These are phyloP conservation scores for Latrodectus elegans DNA, from an alignment of 2,888 invertebrate genomes.

Conservation along the genomic window DNA sequence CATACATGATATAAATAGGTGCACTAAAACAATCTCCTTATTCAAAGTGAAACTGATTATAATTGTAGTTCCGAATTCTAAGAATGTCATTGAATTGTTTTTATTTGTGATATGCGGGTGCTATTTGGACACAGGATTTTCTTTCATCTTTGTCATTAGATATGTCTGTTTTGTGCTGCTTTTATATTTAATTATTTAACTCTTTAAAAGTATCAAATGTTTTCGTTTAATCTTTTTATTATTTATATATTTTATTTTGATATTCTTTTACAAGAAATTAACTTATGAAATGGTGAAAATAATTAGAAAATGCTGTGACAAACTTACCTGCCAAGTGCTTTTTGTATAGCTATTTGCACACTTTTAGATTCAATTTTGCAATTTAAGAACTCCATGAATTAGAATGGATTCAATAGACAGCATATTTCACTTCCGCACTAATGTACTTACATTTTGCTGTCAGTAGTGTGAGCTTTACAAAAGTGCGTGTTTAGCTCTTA, in stretches of 20 bases:
- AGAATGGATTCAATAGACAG: constrained; percentile 18
- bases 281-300: neutral
- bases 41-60: constrained; percentile 64
- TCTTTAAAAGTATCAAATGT: neutral
- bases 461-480: constrained; percentile 10
- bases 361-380: constrained; percentile 47
- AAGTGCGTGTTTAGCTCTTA: constrained; percentile 25
- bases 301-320: constrained; percentile 22
- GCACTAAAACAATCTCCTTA: constrained; percentile 69
- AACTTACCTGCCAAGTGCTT: constrained; percentile 20
- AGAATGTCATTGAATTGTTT: constrained; percentile 27
- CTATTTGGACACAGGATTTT: constrained; percentile 29
- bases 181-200: neutral
- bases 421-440: constrained; percentile 37
- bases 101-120: constrained; percentile 11
- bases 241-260: neutral
- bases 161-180: neutral
- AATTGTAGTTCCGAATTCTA: constrained; percentile 37
- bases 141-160: constrained; percentile 9
- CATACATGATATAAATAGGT: constrained; percentile 55
- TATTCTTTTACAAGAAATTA: neutral
- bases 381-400: constrained; percentile 13
- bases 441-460: constrained; percentile 46
- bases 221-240: neutral
- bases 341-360: constrained; percentile 52